Evolutionary conservation across 2,888 invertebrate genomes (phyloP), one percentile per base, ranked within the genome.

Genomic region (Itoplectis maculator): DNA sequence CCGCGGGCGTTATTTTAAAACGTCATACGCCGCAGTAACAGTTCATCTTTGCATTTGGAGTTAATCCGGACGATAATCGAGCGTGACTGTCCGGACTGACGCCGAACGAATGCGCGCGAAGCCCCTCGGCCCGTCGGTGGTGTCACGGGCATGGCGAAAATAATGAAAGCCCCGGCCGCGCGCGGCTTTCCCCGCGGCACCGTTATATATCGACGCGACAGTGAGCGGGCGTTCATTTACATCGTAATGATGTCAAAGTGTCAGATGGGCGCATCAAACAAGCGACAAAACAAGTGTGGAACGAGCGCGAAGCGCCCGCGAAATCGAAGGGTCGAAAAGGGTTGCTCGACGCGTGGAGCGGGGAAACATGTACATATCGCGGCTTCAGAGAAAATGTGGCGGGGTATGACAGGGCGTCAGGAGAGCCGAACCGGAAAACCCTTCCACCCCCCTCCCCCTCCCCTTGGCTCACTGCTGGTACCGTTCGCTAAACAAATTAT

Each of bases 161-260:
- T 61, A 72, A 61, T 61, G 45, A 72, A 72, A 61, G 47, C 18
- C 45, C 13, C 11, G n/a, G n/a, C 23, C 7, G 8, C 29, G 20
- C 29, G n/a, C 47, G 9, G 15, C 59, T n/a, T 59, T 47, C 45
- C 61, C 23, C 42, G 42, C 76, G 74, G 81, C 29, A n/a, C 75
- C 75, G 79, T 83, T 45, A 47, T 59, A 29, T 85, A 87, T 86
- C 85, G 86, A 85, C 85, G 84, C 83, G 82, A 77, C 45, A 76
- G 35, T 20, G 47, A 29, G 35, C n/a, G 45, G 18, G 29, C 86
- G 85, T 88, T 88, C 87, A 89, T 89, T 89, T 86, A 86, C 88
- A 85, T 86, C 86, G 88, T 89, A 89, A 89, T 86, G 86, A 89
- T 86, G 88, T 79, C 84, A 84, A 87, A 88, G 84, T 87, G 87